These are phyloP conservation scores for Rhyacophila evoluta DNA, from an alignment of 2,888 invertebrate genomes.

Conservation along the genomic window DNA sequence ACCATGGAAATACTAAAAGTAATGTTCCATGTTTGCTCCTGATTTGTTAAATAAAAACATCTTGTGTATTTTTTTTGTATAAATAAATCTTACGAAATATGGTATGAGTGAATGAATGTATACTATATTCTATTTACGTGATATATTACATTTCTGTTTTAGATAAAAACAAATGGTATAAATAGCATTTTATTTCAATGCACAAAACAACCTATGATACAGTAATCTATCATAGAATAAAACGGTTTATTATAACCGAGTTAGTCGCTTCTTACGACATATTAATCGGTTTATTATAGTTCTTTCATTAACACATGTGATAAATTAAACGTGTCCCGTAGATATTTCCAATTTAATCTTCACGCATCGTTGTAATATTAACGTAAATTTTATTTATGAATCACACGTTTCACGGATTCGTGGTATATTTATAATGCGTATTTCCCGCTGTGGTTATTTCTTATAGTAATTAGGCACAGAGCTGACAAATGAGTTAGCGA, in stretches of 20 bases:
- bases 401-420: conserved; percentile 37
- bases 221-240: background rate
- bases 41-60: no score
- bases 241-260: background rate
- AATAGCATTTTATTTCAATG: no score
- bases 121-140: no score
- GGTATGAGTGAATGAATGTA: no score
- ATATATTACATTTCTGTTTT: no score
- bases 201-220: background rate
- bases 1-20: no score
- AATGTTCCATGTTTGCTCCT: no score
- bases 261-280: background rate
- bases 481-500: conserved; percentile 25
- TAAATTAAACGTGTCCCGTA: conserved; percentile 30
- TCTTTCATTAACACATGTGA: background rate
- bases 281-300: conserved; percentile 5
- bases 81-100: no score
- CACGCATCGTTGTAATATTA: conserved; percentile 35
- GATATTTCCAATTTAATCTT: conserved; percentile 28
- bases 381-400: conserved; percentile 36
- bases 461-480: conserved; percentile 38
- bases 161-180: no score
- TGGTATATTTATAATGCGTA: conserved; percentile 35
- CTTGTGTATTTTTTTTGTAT: no score
- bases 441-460: conserved; percentile 35